Conservation (phyloP, 2,888 invertebrate genomes). For the Opisthograptis luteolata region DNA sequence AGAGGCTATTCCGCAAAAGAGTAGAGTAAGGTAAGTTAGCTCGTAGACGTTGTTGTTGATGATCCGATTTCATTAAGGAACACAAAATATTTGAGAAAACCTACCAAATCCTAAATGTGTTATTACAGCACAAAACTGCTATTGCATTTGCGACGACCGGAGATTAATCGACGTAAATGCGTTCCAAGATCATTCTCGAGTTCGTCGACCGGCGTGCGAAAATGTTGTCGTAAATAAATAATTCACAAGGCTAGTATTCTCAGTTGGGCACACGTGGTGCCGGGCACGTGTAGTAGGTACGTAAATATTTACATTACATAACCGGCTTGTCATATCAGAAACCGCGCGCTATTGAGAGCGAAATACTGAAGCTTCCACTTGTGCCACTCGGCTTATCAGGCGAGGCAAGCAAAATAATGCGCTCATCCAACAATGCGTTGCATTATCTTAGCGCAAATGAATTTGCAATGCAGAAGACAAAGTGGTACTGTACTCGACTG, state of each 20-base stretch:
- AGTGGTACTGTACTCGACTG: no score
- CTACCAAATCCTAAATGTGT: constrained; percentile 3
- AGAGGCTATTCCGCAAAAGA: no score
- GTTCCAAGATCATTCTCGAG: constrained; percentile 80
- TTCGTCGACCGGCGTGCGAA: constrained; percentile 83
- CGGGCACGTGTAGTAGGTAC: constrained; percentile 79
- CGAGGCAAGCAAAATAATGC: background rate
- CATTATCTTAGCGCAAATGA: no score
- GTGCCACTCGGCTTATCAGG: constrained; percentile 42
- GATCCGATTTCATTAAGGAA: background rate
- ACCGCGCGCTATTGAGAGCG: constrained; percentile 74
- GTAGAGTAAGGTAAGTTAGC: no score
- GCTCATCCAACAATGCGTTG: no score
- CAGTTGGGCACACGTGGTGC: constrained; percentile 78
- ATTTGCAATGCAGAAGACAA: no score
- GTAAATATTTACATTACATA: constrained; percentile 84
- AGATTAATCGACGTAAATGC: constrained; percentile 80
- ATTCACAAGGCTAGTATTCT: constrained; percentile 85
- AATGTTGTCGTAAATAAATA: constrained; percentile 85
- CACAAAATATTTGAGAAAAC: background rate
- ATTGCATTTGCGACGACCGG: constrained; percentile 50
- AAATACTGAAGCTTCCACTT: constrained; percentile 65
- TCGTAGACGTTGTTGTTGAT: no score
- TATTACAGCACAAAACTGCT: constrained; percentile 27
- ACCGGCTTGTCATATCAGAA: constrained; percentile 79